Evolutionary conservation across 1,140 invertebrate genomes (phyloP).

Genomic region (Tyrophagus putrescentiae): DNA sequence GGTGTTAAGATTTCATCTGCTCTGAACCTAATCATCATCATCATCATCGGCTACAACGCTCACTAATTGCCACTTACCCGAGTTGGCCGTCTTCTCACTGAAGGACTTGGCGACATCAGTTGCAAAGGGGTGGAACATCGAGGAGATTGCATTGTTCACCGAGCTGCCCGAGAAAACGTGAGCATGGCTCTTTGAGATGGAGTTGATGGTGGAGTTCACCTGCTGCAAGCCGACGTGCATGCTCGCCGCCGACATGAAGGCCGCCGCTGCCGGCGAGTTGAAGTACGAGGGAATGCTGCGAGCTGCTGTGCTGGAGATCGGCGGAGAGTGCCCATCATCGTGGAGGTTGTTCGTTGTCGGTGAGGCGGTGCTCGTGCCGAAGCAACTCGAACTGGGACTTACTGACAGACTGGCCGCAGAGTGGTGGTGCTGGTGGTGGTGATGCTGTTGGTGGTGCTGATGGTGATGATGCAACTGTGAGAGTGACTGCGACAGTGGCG

Average conservation of each 20-base stretch:
- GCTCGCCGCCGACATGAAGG: constrained; percentile 18
- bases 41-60: too few species aligned
- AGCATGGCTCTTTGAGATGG: not conserved
- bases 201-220: constrained; percentile 2
- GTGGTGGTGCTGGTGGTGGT: not conserved
- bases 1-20: not conserved
- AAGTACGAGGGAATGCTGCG: constrained; percentile 19
- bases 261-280: constrained; percentile 21
- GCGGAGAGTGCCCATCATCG: not conserved
- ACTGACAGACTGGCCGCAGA: not conserved
- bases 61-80: not conserved
- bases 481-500: constrained; percentile 6
- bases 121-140: constrained; percentile 10
- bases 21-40: not conserved
- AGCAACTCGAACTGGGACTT: too few species aligned
- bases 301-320: not conserved
- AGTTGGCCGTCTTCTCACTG: not conserved
- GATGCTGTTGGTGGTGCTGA: not conserved
- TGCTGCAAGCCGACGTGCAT: constrained; percentile 18
- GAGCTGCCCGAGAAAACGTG: not conserved
- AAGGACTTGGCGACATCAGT: constrained; percentile 4
- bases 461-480: not conserved
- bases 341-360: not conserved
- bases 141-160: constrained; percentile 7
- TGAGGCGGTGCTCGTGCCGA: not conserved